A percentile compares a stretch with the other conserved stretches of the same genome.
phyloP scores from a whole-genome alignment of 2,797 vertebrate genomes.

The Poecilia velifera region DNA sequence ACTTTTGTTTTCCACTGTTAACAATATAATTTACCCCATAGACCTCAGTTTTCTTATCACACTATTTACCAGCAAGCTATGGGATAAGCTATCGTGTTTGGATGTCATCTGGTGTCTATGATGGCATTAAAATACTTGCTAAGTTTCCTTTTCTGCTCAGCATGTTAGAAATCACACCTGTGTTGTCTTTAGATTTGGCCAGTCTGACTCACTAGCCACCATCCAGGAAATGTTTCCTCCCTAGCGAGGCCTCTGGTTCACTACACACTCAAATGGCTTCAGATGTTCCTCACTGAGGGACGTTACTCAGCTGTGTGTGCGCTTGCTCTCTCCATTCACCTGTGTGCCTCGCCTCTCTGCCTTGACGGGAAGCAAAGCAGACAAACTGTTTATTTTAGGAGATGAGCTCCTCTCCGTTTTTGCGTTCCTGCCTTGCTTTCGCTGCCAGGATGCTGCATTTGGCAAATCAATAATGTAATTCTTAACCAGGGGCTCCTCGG shows the following conservation, averaged over 20 bases:
- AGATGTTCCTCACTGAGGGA: constrained; percentile 25
- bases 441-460: constrained; percentile 44
- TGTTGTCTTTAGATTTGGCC: constrained; percentile 6
- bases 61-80: neutral
- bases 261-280: constrained; percentile 20
- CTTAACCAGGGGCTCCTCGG: constrained; percentile 65
- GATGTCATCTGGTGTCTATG: neutral
- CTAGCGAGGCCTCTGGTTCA: constrained; percentile 26
- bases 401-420: constrained; percentile 41
- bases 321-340: constrained; percentile 26
- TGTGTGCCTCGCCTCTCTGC: constrained; percentile 16
- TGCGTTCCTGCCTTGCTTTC: constrained; percentile 7
- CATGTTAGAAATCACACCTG: neutral
- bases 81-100: neutral
- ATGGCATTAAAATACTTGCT: neutral
- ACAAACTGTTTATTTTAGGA: constrained; percentile 53
- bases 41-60: neutral
- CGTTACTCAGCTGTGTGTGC: constrained; percentile 24
- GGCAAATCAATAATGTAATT: constrained; percentile 74
- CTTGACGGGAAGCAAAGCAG: constrained; percentile 37
- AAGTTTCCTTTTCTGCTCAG: neutral
- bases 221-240: constrained; percentile 13
- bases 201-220: constrained; percentile 1
- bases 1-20: neutral
- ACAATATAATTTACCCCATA: neutral